Percentiles rank a stretch among this genome's conserved stretches.
phyloP scores from a whole-genome alignment of 2,888 invertebrate species.

The Scotopteryx bipunctaria region DNA sequence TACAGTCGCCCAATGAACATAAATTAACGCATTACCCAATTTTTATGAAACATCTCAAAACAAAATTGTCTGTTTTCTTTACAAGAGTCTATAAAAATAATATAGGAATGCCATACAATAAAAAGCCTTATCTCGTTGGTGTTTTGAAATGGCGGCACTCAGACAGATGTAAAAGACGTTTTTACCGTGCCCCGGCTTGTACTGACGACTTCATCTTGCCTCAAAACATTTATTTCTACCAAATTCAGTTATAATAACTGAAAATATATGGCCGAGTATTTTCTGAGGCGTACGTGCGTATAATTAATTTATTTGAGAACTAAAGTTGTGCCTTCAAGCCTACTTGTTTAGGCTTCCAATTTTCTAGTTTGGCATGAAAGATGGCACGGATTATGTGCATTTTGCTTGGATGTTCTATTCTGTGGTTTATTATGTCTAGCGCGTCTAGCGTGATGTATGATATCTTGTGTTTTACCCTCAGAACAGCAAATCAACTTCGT shows the following conservation, averaged over 20 bases:
- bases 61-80: neutral
- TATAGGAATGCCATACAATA: slow-evolving; percentile 14
- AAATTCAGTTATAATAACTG: neutral
- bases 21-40: too few relatives aligned
- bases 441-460: too few relatives aligned
- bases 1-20: too few relatives aligned
- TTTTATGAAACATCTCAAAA: neutral
- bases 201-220: slow-evolving; percentile 20
- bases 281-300: neutral
- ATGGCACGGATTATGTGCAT: too few relatives aligned
- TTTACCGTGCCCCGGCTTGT: slow-evolving; percentile 28
- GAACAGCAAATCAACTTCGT: too few relatives aligned
- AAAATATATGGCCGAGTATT: neutral
- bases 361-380: slow-evolving; percentile 13
- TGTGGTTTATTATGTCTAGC: too few relatives aligned
- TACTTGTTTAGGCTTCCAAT: slow-evolving; percentile 14
- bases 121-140: slow-evolving; percentile 22
- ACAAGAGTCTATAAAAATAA: slow-evolving; percentile 11
- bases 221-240: slow-evolving; percentile 1
- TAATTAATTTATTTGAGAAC: neutral
- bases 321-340: slow-evolving; percentile 3
- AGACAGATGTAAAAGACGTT: slow-evolving; percentile 16
- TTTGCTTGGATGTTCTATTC: too few relatives aligned
- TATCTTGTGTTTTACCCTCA: too few relatives aligned
- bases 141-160: slow-evolving; percentile 15